phyloP scores from a whole-genome alignment of 2,888 invertebrate species.

The Trachelus stipa region DNA sequence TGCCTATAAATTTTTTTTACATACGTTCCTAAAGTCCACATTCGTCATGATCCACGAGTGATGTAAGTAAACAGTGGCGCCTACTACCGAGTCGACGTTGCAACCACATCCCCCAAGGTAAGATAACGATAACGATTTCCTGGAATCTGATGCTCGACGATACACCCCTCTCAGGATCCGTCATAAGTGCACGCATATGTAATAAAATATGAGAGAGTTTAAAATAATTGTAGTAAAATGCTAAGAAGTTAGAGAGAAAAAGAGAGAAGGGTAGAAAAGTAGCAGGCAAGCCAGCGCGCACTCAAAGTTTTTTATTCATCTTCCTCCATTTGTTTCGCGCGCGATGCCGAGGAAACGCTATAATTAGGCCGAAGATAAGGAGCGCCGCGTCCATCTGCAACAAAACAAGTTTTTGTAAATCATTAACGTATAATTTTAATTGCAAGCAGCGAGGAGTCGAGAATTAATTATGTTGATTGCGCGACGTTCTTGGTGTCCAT shows the following conservation, averaged over 20 bases:
- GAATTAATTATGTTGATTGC: constrained; percentile 59
- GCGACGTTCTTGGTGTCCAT: constrained; percentile 21
- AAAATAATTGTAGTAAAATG: constrained; percentile 7
- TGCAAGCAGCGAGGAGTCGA: constrained; percentile 48
- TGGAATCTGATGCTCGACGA: neutral
- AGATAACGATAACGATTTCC: neutral
- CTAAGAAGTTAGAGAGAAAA: constrained; percentile 6
- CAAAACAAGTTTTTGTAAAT: constrained; percentile 61
- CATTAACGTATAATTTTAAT: constrained; percentile 61
- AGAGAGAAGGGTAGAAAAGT: neutral
- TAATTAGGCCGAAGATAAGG: constrained; percentile 59
- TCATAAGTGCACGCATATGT: neutral
- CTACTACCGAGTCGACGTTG: neutral
- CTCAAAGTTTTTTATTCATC: constrained; percentile 36
- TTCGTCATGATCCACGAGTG: neutral
- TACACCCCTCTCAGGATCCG: neutral
- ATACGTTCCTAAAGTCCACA: neutral
- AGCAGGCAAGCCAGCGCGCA: neutral
- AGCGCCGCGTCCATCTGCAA: constrained; percentile 39
- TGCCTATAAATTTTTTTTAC: neutral
- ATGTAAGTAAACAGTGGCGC: neutral
- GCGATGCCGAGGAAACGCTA: constrained; percentile 37
- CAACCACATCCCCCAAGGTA: neutral
- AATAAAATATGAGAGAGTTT: neutral
- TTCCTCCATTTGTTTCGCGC: constrained; percentile 41